These are phyloP conservation scores for Harpegnathos saltator DNA, from an alignment of 1,140 invertebrate species.

Conservation along the genomic window DNA sequence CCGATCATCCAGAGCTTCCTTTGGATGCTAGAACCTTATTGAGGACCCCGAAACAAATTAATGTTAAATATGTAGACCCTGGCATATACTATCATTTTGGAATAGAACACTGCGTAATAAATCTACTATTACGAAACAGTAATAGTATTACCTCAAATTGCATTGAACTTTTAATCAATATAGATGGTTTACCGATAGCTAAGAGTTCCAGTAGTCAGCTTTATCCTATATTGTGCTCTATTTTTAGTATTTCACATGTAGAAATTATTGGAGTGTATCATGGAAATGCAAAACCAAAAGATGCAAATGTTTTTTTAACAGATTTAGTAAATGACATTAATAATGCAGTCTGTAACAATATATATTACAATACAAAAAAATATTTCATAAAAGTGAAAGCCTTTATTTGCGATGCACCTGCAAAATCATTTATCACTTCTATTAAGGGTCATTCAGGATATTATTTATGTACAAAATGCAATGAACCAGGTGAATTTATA, in stretches of 20 bases:
- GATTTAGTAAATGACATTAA: conserved; percentile 11
- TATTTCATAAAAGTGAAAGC: too few species aligned
- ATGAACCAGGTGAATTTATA: not conserved
- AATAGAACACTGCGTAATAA: not conserved
- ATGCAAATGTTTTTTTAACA: conserved; percentile 25
- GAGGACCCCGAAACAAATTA: not conserved
- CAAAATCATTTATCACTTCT: conserved; percentile 15
- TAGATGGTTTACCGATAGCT: conserved; percentile 12
- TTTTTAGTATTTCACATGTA: conserved; percentile 1
- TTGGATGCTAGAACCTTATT: conserved; percentile 4
- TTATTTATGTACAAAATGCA: conserved; percentile 9
- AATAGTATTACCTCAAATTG: not conserved
- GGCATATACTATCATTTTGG: too few species aligned
- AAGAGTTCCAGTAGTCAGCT: too few species aligned
- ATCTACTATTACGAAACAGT: not conserved
- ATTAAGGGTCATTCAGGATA: conserved; percentile 5
- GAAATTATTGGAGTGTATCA: conserved; percentile 11
- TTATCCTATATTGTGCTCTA: too few species aligned
- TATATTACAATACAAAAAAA: conserved; percentile 7
- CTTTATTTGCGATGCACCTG: conserved; percentile 12
- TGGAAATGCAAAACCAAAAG: not conserved
- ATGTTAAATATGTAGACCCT: not conserved
- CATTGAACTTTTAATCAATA: too few species aligned
- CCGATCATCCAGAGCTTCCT: conserved; percentile 1
- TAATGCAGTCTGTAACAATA: not conserved